These are phyloP conservation scores for Epirrita christyi DNA, from an alignment of 2,888 invertebrate genomes.

Conservation along the genomic window DNA sequence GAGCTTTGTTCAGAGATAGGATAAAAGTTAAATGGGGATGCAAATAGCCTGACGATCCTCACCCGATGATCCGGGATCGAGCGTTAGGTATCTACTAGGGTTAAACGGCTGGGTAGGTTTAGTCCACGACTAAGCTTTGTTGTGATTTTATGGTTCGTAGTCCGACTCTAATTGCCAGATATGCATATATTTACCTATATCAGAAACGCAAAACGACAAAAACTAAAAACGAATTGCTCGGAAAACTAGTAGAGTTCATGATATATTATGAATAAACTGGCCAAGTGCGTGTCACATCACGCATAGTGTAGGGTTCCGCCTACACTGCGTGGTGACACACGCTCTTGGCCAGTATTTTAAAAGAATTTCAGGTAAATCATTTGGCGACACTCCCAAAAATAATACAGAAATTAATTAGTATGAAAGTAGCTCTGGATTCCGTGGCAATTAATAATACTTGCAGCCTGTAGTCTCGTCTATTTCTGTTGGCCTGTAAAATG, in stretches of 20 bases:
- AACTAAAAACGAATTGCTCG: no score
- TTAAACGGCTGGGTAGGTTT: constrained; percentile 9
- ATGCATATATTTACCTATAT: no score
- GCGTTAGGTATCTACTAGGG: constrained; percentile 5
- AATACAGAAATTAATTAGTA: neutral
- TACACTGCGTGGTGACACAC: no score
- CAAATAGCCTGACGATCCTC: constrained; percentile 26
- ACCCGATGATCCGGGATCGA: constrained; percentile 18
- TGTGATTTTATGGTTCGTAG: no score
- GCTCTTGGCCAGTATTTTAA: no score
- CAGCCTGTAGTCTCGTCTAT: constrained; percentile 8
- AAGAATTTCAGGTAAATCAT: no score
- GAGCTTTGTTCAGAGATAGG: constrained; percentile 27
- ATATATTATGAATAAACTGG: no score
- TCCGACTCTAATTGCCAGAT: neutral
- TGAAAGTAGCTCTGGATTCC: constrained; percentile 3
- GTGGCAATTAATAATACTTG: constrained; percentile 15
- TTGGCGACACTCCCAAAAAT: neutral
- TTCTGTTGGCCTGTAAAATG: constrained; percentile 10
- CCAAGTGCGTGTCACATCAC: no score
- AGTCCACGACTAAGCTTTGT: no score
- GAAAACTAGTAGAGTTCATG: no score
- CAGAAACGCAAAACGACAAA: no score
- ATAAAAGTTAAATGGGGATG: constrained; percentile 31
- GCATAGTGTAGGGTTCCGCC: no score